Conservation (phyloP, 2,113 vertebrate species). For the Azemiops feae region DNA sequence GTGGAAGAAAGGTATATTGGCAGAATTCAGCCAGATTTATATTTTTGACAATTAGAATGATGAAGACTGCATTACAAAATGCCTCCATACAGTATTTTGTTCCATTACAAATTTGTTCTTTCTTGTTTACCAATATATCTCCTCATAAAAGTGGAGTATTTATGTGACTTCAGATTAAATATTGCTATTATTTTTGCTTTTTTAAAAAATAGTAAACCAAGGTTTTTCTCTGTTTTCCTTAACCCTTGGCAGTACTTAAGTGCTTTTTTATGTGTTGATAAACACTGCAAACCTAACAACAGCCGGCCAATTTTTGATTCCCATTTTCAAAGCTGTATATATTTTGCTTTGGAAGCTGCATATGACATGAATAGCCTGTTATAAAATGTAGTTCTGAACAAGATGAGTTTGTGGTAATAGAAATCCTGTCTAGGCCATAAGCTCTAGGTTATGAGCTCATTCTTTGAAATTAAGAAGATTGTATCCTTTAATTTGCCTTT, state of each 20-base stretch:
- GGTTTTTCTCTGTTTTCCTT: background rate
- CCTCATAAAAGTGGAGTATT: conserved; percentile 18
- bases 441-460: background rate
- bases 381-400: background rate
- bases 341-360: conserved; percentile 28
- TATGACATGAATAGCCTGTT: conserved; percentile 25
- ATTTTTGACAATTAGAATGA: background rate
- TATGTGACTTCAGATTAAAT: conserved; percentile 22
- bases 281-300: conserved; percentile 16
- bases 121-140: background rate
- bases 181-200: conserved; percentile 23
- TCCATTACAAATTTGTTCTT: background rate
- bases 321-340: background rate
- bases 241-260: background rate
- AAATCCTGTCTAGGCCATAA: background rate
- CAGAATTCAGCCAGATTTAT: background rate
- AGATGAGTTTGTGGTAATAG: background rate
- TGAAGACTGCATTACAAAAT: background rate
- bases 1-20: background rate
- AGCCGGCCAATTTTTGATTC: conserved; percentile 24
- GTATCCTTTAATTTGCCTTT: background rate
- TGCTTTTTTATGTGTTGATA: conserved; percentile 22
- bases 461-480: background rate
- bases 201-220: conserved; percentile 10
- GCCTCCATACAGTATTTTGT: background rate